These are phyloP conservation scores for Drosophila mulleri DNA, from an alignment of 2,888 invertebrate genomes.

Conservation along the genomic window DNA sequence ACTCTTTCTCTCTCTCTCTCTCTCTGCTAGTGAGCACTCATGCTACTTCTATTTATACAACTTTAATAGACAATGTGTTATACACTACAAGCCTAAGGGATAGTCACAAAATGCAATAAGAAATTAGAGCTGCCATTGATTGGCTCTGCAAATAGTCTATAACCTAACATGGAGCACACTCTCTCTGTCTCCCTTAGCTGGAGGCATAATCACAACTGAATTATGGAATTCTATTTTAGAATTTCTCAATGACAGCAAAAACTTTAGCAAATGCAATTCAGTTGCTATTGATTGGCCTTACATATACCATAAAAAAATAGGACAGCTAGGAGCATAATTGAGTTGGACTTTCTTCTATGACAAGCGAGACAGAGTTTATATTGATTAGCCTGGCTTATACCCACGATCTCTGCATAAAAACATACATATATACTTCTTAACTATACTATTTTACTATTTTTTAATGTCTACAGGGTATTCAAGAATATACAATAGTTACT, in stretches of 20 bases:
- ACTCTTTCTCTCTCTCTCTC: not conserved
- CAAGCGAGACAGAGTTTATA: not conserved
- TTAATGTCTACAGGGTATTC: too few relatives aligned
- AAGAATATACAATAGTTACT: not conserved
- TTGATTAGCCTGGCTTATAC: not conserved
- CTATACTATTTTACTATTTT: too few relatives aligned
- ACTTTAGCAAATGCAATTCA: not conserved
- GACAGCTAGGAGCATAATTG: not conserved
- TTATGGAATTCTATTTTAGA: not conserved
- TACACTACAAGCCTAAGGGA: not conserved
- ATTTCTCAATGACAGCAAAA: not conserved
- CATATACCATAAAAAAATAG: not conserved
- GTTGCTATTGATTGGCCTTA: not conserved
- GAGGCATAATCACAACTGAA: not conserved
- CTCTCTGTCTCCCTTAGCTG: not conserved
- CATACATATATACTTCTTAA: too few relatives aligned
- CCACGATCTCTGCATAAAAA: too few relatives aligned
- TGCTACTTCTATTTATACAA: not conserved
- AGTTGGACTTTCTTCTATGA: not conserved
- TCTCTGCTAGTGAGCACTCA: too few relatives aligned
- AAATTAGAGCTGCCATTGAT: not conserved
- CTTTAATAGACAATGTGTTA: not conserved
- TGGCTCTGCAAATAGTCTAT: not conserved
- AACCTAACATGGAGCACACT: too few relatives aligned
- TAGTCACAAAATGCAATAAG: not conserved